phyloP scores from a whole-genome alignment of 2,113 vertebrate species.

The Nothocercus nigrocapillus region DNA sequence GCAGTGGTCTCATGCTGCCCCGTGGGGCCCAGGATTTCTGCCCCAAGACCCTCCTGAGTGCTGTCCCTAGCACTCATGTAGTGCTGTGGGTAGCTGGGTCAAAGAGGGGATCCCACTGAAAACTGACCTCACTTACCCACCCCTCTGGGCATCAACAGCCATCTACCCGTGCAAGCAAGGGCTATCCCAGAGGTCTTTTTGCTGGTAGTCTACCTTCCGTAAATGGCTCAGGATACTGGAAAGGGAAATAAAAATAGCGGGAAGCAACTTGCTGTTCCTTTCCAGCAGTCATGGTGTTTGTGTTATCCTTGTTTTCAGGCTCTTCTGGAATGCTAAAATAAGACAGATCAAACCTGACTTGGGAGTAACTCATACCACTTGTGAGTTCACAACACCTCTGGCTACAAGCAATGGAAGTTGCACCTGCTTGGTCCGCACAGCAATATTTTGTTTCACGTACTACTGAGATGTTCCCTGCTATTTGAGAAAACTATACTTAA shows the following conservation, averaged over 20 bases:
- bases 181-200: background rate
- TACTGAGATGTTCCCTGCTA: background rate
- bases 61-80: constrained; percentile 13
- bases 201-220: background rate
- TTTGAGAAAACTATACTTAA: background rate
- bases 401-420: background rate
- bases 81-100: constrained; percentile 18
- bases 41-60: background rate
- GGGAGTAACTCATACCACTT: background rate
- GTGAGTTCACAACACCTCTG: background rate
- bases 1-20: background rate
- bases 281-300: background rate
- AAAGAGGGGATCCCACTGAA: background rate
- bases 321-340: background rate
- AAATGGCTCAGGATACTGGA: background rate
- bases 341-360: background rate
- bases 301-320: background rate
- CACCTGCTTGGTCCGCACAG: background rate
- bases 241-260: background rate
- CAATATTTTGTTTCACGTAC: background rate
- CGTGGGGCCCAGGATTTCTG: background rate
- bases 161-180: background rate
- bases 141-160: background rate
- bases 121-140: background rate
- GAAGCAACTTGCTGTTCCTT: background rate